Evolutionary conservation across 1,140 invertebrate species (phyloP), one percentile per base, ranked within the genome.

Genomic region (Caerostris extrusa): DNA sequence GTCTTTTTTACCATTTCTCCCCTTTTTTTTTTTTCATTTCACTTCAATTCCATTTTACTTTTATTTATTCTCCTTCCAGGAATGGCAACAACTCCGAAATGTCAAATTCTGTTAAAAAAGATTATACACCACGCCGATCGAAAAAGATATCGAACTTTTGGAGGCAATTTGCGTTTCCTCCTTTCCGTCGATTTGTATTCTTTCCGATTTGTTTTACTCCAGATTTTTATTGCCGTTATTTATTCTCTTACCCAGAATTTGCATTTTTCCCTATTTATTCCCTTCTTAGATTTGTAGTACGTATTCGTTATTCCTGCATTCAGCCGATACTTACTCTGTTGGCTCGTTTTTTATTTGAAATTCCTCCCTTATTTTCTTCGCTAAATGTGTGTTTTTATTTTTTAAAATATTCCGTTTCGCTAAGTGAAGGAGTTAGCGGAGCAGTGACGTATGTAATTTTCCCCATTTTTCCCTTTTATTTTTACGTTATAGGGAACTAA

Each of bases 31-130:
- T 64, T 64, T 77, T 77, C 34, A 12, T 77, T 77, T 77, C 7
- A 34, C 8, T 19, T 19, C 19, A 34, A 34, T 77, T 77, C 10
- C 17, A 34, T 77, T 34, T 34, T 34, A 34, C 34, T 34, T 34
- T 77, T 77, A 77, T 50, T 77, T 77, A 12, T 77, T 53, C 34
- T 53, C 34, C 8, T 10, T 14, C 19, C 50, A 14, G 34, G 34
- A 77, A 10, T 50, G 71, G 71, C 19, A 77, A 53, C 71, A 77
- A 77, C 71, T 77, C 71, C 71, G 6, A 77, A 77, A 77, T 77
- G 71, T 77, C 71, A 77, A 50, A 77, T 77, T 77, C 71, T 77
- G 71, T 77, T 77, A 77, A 77, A 77, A 77, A 71, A 77, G 34
- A 77, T 77, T 77, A 77, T 77, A 50, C 71, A 50, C 71, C 53